Conservation (phyloP, 1,140 invertebrate species). For the Achatina immaculata region DNA sequence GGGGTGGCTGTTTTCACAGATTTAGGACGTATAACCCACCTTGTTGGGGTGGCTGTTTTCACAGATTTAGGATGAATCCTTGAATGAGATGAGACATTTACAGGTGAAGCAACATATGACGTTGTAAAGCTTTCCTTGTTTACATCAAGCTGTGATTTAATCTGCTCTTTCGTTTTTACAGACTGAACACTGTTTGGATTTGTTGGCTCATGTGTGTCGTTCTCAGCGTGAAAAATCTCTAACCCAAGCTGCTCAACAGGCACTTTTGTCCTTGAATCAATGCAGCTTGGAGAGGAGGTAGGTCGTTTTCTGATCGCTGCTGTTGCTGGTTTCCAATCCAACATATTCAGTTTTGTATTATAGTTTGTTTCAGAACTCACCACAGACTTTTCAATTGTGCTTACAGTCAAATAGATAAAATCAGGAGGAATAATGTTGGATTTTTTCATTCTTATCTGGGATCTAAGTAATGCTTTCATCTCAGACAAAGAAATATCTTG, state of each 20-base stretch:
- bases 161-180: conserved; percentile 50
- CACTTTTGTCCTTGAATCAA: conserved; percentile 67
- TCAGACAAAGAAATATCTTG: conserved; percentile 66
- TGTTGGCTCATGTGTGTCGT: conserved; percentile 53
- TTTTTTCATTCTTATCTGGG: conserved; percentile 67
- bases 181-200: conserved; percentile 54
- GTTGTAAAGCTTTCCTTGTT: conserved; percentile 57
- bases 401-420: conserved; percentile 68
- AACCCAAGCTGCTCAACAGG: conserved; percentile 58
- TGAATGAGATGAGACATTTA: conserved; percentile 47
- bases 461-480: conserved; percentile 67
- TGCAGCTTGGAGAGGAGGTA: conserved; percentile 66
- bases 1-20: conserved; percentile 61
- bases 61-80: conserved; percentile 60
- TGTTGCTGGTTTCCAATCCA: conserved; percentile 44
- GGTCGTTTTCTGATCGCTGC: conserved; percentile 54
- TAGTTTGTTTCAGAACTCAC: conserved; percentile 53
- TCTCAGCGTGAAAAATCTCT: conserved; percentile 49
- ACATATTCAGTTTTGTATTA: conserved; percentile 57
- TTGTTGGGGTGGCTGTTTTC: conserved; percentile 60
- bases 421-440: conserved; percentile 66
- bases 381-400: conserved; percentile 65
- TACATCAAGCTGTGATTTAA: conserved; percentile 41
- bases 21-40: conserved; percentile 59
- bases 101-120: conserved; percentile 52